Base-by-base conservation (phyloP, 2,113 vertebrate species). In the Lamprologus sp. region DNA sequence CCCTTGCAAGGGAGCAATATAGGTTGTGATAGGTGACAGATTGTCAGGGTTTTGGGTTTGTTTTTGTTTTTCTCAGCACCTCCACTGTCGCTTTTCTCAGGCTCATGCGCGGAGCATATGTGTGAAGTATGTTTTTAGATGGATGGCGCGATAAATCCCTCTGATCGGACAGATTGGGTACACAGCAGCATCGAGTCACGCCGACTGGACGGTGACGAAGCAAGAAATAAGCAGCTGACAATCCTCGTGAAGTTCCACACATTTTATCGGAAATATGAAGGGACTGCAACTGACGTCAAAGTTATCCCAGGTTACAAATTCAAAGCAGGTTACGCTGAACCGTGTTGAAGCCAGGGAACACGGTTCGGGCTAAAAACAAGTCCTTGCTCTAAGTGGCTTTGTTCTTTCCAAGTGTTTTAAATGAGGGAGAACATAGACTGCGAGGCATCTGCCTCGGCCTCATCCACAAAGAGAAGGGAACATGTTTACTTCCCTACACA, bases 111-210 rank as follows among this genome's bases (percentile, higher is more conserved):
- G 2, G 51, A 53, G 19, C 28, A 65, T 56, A 77, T 11, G 85
- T 86, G 88, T 10, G 65, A 88, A 87, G 85, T 47, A 51, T 68
- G 53, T 47, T 88, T 90, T 87, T 86, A 87, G 33, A 86, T 40
- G 13, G 7, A 68, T 87, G 83, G 55, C 81, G 86, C 21, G 28
- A 85, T 81, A 31, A 82, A 49, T 31, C 26, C 65, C 17, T 81
- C 55, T 60, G 49, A 91, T 86, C 8, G 14, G 37, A 49, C 45
- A 9, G 87, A 51, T 56, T 37, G 15, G 21, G n/a, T 28, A 7
- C 42, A 49, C 42, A 53, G 83, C 47, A 77, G 15, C 86, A 73
- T 33, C 19, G 23, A 79, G 40, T 86, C 81, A 40, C 7, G 11
- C 11, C 11, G 6, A 28, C 54, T 56, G 42, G 13, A 53, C 45